Base-by-base conservation (phyloP, 2,888 invertebrate species). In the Oegoconia quadripuncta region DNA sequence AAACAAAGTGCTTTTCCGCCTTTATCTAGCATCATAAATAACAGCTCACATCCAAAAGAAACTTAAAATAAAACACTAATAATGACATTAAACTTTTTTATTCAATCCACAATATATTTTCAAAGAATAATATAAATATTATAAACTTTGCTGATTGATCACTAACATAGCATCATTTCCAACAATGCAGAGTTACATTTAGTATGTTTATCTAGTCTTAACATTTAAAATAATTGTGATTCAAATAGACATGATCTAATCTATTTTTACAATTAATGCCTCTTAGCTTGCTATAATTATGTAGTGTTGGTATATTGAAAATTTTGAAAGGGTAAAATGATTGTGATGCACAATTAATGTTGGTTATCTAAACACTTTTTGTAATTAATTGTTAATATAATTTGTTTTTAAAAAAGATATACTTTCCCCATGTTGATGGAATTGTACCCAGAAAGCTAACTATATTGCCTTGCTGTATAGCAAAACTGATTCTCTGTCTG, bases 1-100 rank as follows among this genome's bases (percentile, higher is more conserved):
- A 99, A 99, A 75, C 95, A 96, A 70, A 97, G 97, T 87, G 95
- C 99, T 1, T 99, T 99, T 74, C 99, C 99, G 3, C 83, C 91
- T 9, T 75, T 94, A 26, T 92, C 93, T 48, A 90, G 90, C 7
- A 7, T 18, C 18, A 6, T 25, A 25, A 7, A 25, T 8, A 25
- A 25, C 4, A 7, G 9, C 11, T 9, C 3, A 16, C 11, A 30
- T 3, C n/a, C 6, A n/a, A 30, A n/a, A 30, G 27, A 3, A 27
- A 7, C 4, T 13, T 27, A 12, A 29, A 29, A 29, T 76, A 41
- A 84, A 79, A 83, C 65, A 55, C 43, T 12, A 55, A n/a, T n/a
- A n/a, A 66, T 76, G 68, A 76, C 75, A 66, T 74, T 73, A 73
- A 74, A 65, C 56, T 81, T 81, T 84, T 84, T 83, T 87, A 84